Evolutionary conservation across 2,113 vertebrate genomes (phyloP).

Genomic region (Melospiza georgiana): DNA sequence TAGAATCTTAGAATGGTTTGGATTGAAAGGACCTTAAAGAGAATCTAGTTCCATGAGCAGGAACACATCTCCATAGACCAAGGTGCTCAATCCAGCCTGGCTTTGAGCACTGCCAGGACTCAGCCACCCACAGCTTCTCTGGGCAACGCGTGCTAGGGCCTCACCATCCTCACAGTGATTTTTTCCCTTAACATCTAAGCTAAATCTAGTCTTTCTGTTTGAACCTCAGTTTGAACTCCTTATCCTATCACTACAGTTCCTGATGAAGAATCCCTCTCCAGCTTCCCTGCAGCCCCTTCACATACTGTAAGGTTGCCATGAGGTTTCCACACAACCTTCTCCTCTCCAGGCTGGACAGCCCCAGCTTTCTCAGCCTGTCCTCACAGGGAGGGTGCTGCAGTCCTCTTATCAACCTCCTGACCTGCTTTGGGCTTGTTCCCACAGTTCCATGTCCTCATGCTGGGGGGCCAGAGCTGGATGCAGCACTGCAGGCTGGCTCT

Average conservation of each 20-base stretch:
- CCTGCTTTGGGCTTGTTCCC: not conserved
- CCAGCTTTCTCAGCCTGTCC: not conserved
- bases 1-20: not conserved
- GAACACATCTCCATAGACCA: too few species aligned
- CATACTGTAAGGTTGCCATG: not conserved
- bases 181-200: not conserved
- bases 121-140: not conserved
- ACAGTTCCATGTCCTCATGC: not conserved
- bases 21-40: not conserved
- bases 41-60: not conserved
- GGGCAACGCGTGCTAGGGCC: too few species aligned
- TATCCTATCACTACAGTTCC: not conserved
- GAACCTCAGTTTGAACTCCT: not conserved
- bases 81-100: not conserved
- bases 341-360: not conserved
- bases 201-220: not conserved
- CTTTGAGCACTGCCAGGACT: not conserved
- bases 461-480: not conserved
- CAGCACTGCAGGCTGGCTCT: not conserved
- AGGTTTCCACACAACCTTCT: rapidly evolving
- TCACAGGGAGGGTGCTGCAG: not conserved
- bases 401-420: not conserved
- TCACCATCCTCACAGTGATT: not conserved
- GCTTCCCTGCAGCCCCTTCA: not conserved
- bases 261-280: not conserved